These are phyloP conservation scores for Apis florea DNA, from an alignment of 1,140 invertebrate species.

Conservation along the genomic window DNA sequence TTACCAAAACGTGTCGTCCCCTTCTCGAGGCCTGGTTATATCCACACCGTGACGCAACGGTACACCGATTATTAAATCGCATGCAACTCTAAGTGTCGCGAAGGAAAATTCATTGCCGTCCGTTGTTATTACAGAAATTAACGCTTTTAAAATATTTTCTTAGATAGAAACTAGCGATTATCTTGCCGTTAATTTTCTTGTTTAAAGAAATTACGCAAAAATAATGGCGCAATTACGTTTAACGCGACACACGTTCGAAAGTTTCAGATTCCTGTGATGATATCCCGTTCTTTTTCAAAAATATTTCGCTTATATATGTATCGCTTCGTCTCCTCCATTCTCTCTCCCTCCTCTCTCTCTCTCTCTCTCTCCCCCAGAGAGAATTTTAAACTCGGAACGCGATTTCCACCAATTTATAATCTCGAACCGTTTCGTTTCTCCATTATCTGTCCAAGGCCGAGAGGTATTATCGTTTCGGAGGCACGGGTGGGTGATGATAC, in stretches of 20 bases:
- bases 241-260: no score
- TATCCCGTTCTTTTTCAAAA: no score
- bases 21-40: constrained; percentile 8
- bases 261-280: no score
- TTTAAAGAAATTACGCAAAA: no score
- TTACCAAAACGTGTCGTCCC: constrained; percentile 50
- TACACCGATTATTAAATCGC: not conserved
- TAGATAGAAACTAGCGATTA: no score
- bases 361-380: no score
- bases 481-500: not conserved
- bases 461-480: not conserved
- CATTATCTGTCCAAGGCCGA: not conserved
- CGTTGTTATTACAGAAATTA: not conserved
- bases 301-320: no score
- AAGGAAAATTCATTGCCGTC: not conserved
- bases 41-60: constrained; percentile 9
- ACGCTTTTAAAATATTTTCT: not conserved
- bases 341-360: no score
- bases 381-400: not conserved
- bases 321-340: no score
- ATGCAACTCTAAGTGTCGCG: not conserved
- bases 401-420: not conserved
- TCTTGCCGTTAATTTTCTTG: no score
- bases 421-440: not conserved
- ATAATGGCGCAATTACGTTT: no score